Base-by-base conservation (phyloP, 2,888 invertebrate genomes). In the Lasioglossum marginatum region DNA sequence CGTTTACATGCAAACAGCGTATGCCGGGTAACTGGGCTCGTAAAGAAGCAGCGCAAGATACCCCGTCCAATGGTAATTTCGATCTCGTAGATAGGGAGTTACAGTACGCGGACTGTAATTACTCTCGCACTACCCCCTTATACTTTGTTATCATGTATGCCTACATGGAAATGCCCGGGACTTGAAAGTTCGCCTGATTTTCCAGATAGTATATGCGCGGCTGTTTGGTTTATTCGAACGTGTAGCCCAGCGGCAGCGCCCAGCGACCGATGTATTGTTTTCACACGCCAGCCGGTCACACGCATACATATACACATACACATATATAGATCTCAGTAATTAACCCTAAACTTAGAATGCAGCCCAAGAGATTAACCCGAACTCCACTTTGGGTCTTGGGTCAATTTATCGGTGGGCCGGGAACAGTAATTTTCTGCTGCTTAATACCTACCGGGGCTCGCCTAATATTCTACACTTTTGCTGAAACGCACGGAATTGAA, bases 1-100 rank as follows among this genome's bases (percentile, higher is more conserved):
- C 92, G 92, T 93, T 93, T 93, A 92, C 92, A 92, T 93, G 92
- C 93, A 93, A 92, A 91, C 89, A 90, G 88, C 89, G 89, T 87
- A 83, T 86, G 85, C 86, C 86, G 86, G 79, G 89, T 92, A 92
- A 91, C 91, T 84, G 89, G 90, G 86, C 89, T 88, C 91, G 90
- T 90, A 92, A 92, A 93, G 92, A 93, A 92, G 92, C 91, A 86
- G 89, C 90, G 87, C 90, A 87, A 92, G 91, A 93, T 91, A 91
- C 90, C 89, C 90, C 90, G 88, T 90, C 90, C 88, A 90, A 90
- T 86, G 89, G 91, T 92, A 90, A 92, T 93, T 93, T 93, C 88
- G 92, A 92, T 92, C 90, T 87, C 90, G 82, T 87, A 90, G 92
- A 93, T 93, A 92, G 90, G 89, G 88, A 91, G 90, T 89, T 91